A percentile compares a stretch with the other conserved stretches of the same genome.
Conservation (phyloP, 2,888 invertebrate species). For the Hyposoter dolosus region DNA sequence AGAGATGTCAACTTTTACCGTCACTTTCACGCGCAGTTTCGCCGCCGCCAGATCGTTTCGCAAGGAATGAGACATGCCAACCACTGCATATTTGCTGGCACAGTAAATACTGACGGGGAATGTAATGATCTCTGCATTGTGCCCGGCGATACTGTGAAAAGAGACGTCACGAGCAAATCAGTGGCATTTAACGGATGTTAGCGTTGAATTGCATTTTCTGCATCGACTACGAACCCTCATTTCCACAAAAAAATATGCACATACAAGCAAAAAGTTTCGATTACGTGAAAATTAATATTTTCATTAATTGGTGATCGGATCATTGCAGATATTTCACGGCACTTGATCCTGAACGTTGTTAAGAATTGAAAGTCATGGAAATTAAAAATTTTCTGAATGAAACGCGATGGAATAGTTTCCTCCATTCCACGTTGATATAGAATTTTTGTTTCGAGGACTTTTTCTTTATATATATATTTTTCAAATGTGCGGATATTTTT, state of each 20-base stretch:
- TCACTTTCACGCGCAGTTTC: constrained; percentile 80
- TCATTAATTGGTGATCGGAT: background rate
- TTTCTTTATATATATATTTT: too few species aligned
- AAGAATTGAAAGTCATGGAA: background rate
- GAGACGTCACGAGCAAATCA: constrained; percentile 1
- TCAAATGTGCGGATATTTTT: too few species aligned
- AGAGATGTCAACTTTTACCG: constrained; percentile 60
- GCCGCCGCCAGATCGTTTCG: constrained; percentile 83
- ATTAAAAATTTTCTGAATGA: background rate
- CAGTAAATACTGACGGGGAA: constrained; percentile 65
- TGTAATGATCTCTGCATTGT: constrained; percentile 15
- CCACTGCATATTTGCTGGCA: constrained; percentile 85
- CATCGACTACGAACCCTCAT: background rate
- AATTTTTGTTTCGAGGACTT: too few species aligned
- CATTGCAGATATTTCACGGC: background rate
- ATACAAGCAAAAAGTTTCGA: background rate
- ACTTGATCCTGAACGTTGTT: background rate
- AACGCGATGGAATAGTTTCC: background rate
- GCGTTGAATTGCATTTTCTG: background rate
- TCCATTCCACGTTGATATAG: background rate
- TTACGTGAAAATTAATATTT: background rate
- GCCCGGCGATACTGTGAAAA: constrained; percentile 60
- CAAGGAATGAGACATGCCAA: constrained; percentile 84
- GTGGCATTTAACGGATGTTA: background rate
- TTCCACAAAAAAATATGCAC: background rate